Base-by-base conservation (phyloP, 1,140 invertebrate species). In the Nomia melanderi region DNA sequence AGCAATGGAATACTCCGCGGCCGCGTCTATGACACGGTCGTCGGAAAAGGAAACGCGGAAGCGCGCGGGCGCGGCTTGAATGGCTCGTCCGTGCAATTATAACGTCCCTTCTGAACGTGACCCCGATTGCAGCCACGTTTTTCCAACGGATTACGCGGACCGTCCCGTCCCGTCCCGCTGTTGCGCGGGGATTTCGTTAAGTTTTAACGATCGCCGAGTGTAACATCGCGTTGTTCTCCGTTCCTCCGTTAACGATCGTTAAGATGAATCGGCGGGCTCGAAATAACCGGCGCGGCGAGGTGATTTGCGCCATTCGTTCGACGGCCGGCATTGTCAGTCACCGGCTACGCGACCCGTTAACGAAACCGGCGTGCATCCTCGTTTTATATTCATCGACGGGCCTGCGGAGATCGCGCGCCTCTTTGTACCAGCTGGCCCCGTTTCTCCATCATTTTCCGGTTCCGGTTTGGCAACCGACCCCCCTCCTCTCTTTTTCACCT, bases 161-260 rank as follows among this genome's bases (percentile, higher is more conserved):
- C 47, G 80, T 36, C 74, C 78, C 53, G 70, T 69, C 53, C 78
- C 79, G 50, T 77, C 72, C 62, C 29, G n/a, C 47, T 12, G 27
- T 25, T 6, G 23, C n/a, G 23, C 2, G 7, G 33, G 73, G 81
- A 82, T 82, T 83, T 83, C 81, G 81, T 83, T 83, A 82, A 83
- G 76, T 82, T 82, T 82, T 83, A 83, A 83, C 81, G 81, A 83
- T 82, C 80, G 76, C 50, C 76, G 71, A 82, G 80, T 78, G 80
- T 78, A 83, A 82, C 81, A 82, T 82, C 69, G 75, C 76, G 63
- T n/a, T n/a, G n/a, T 67, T 78, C 80, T 70, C 80, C 59, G 57
- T 78, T 78, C 74, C 54, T 60, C 66, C 72, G 79, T 77, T 78
- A 78, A 78, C 79, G 80, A 56, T 82, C 80, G 80, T 82, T 82